Evolutionary conservation across 2,797 vertebrate species (phyloP), one percentile per base, ranked within the genome.

Genomic region (Telmatherina bonti): DNA sequence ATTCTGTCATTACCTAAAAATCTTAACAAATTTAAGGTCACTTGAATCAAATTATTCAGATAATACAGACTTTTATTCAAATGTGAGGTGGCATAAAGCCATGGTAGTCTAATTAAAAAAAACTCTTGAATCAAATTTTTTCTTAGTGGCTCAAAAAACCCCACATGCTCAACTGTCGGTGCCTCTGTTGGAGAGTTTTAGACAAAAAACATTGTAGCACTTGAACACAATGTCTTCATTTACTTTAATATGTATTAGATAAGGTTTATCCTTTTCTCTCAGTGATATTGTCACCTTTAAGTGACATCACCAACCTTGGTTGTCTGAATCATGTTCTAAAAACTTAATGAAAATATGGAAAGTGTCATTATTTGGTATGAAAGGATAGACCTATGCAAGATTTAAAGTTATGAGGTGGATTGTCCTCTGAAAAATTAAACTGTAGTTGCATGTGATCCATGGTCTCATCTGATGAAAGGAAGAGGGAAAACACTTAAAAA

Each of bases 331-430:
- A 33, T 29, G 18, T 54, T 35, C 33, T 24, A 4, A 13, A 11
- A 26, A 20, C n/a, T 51, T 11, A 85, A 79, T 83, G 81, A 71
- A 79, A 85, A 85, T 80, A 78, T 59, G 56, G 64, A 49, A 74
- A 60, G 70, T 79, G 33, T 57, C 74, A 82, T 85, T 89, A 88
- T 87, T 85, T 68, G 58, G 85, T 90, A 88, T 88, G 70, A 73
- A 90, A 89, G 62, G 72, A 70, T 35, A 66, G 33, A 8, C 33
- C 33, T 76, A 67, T 70, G 63, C 33, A 56, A 87, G 88, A 93
- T 92, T 89, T 81, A 85, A 90, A 85, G 62, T 74, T 70, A 81
- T 80, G 83, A 89, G 78, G 82, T 80, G 79, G 85, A 88, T 88
- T 81, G 75, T 89, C 73, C 55, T 68, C 56, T 22, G 2, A 73